phyloP scores from a whole-genome alignment of 2,797 vertebrate genomes.

The Chaetodon trifasciatus region DNA sequence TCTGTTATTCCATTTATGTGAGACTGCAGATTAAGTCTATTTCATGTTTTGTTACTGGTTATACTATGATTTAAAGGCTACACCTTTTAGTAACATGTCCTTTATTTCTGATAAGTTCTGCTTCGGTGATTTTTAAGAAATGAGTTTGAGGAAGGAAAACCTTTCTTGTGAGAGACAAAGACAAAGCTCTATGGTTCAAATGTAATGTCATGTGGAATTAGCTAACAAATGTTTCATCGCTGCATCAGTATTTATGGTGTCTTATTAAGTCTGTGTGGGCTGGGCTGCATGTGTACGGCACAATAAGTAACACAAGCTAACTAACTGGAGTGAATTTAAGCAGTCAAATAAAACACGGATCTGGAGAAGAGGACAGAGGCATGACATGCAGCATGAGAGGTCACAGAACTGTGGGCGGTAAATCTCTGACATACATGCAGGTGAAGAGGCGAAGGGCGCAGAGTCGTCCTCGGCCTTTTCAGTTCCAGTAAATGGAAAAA shows the following conservation, averaged over 20 bases:
- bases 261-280: not conserved
- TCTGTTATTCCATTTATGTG: not conserved
- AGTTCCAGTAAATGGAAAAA: not conserved
- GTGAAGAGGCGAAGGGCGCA: slow-evolving; percentile 24
- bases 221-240: not conserved
- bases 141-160: not conserved
- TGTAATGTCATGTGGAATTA: not conserved
- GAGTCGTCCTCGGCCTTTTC: slow-evolving; percentile 14
- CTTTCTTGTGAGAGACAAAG: not conserved
- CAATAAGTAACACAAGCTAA: not conserved
- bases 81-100: not conserved
- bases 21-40: too few relatives aligned
- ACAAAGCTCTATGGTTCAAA: not conserved
- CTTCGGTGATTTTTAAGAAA: not conserved
- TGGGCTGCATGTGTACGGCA: not conserved
- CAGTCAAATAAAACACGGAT: not conserved
- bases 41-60: not conserved
- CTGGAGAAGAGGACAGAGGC: not conserved
- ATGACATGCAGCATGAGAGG: slow-evolving; percentile 7
- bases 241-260: not conserved
- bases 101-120: not conserved
- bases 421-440: slow-evolving; percentile 17
- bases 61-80: not conserved
- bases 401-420: not conserved
- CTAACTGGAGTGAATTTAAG: not conserved